A percentile compares a stretch with the other conserved stretches of the same genome.
Conservation (phyloP, 2,113 vertebrate genomes). For the Peucedramus taeniatus region DNA sequence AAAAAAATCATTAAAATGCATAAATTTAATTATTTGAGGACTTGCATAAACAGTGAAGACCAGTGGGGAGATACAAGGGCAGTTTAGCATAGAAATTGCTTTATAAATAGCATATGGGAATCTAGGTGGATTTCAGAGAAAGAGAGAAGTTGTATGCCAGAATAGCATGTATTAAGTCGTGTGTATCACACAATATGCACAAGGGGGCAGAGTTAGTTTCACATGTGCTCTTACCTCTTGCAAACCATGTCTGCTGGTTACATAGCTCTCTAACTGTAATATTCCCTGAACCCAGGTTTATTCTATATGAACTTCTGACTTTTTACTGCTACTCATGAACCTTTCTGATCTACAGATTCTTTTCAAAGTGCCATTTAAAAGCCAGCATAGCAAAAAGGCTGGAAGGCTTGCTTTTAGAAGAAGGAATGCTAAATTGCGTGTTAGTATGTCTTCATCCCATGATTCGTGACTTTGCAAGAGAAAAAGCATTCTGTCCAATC, state of each 20-base stretch:
- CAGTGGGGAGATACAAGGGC: neutral
- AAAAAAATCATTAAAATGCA: neutral
- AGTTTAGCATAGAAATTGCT: neutral
- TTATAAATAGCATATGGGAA: neutral
- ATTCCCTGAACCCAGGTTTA: neutral
- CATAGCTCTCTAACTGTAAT: accelerated
- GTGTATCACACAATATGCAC: neutral
- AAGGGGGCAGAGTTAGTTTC: constrained; percentile 27
- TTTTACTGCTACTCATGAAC: constrained; percentile 1
- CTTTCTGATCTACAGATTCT: neutral
- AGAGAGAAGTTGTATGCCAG: neutral
- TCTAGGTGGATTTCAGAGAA: neutral
- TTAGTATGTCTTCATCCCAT: neutral
- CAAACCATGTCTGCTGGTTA: neutral
- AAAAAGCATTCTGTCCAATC: neutral
- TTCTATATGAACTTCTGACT: neutral
- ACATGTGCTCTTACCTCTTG: neutral
- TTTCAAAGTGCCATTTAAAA: constrained; percentile 20
- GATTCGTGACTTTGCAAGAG: constrained; percentile 38
- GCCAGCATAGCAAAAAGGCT: constrained; percentile 1
- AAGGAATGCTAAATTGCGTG: constrained; percentile 30
- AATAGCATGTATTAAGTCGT: accelerated
- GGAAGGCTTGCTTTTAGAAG: constrained; percentile 30
- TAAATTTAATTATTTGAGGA: neutral
- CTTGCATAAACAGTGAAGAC: neutral